Conservation (phyloP, 2,113 vertebrate genomes). For the Dascyllus trimaculatus region DNA sequence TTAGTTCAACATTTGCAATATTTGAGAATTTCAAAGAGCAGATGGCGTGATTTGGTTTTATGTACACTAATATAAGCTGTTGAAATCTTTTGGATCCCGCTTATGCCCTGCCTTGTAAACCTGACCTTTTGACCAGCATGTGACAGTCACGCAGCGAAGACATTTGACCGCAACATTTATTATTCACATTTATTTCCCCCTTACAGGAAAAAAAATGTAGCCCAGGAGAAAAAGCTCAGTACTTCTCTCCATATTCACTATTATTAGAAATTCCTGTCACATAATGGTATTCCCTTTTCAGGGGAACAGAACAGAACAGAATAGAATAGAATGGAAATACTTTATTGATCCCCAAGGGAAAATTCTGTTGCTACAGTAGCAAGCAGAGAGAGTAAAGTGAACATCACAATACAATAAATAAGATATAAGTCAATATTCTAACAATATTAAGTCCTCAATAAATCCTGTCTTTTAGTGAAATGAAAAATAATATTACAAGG, state of each 20-base stretch:
- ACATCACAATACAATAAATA: too few relatives aligned
- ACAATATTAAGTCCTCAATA: too few relatives aligned
- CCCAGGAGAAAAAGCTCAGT: neutral
- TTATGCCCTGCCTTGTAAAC: slow-evolving; percentile 8
- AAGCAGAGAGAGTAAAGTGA: too few relatives aligned
- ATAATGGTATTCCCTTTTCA: neutral
- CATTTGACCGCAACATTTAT: neutral
- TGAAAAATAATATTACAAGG: neutral
- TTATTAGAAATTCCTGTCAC: neutral
- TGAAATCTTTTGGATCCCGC: slow-evolving; percentile 13
- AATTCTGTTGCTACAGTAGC: too few relatives aligned
- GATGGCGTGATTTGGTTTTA: neutral
- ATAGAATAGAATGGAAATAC: too few relatives aligned
- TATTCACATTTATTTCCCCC: neutral
- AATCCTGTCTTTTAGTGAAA: neutral
- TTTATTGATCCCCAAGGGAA: too few relatives aligned
- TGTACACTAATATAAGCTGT: slow-evolving; percentile 5
- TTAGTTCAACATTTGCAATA: slow-evolving; percentile 1
- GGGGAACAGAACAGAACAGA: too few relatives aligned
- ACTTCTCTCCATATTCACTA: neutral
- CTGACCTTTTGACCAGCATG: slow-evolving; percentile 44
- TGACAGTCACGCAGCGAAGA: slow-evolving; percentile 19
- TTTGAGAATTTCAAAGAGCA: slow-evolving; percentile 19
- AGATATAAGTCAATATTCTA: too few relatives aligned
- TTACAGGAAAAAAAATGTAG: neutral